Percentiles rank a stretch among this genome's conserved stretches.
phyloP scores from a whole-genome alignment of 2,113 vertebrate species.

The Oceanites oceanicus region DNA sequence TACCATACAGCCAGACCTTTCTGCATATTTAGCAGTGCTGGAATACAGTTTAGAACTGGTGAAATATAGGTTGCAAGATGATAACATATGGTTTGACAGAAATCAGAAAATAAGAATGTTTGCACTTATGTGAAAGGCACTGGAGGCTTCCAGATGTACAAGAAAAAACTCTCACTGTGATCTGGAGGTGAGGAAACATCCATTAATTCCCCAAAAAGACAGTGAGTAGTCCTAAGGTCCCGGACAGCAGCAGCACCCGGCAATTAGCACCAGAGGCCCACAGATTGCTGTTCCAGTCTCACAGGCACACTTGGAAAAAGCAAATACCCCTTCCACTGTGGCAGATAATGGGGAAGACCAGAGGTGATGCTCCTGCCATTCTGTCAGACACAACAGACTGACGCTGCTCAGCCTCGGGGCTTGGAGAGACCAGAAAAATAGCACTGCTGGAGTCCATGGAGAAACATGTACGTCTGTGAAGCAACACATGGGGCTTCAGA shows the following conservation, averaged over 20 bases:
- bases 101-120: not conserved
- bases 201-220: not conserved
- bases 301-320: not conserved
- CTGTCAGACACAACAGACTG: not conserved
- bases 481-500: not conserved
- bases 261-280: not conserved
- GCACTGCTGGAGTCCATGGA: not conserved
- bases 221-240: not conserved
- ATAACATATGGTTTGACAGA: constrained; percentile 3
- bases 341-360: accelerated
- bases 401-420: accelerated
- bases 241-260: not conserved
- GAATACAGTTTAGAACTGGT: not conserved
- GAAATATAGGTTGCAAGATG: not conserved
- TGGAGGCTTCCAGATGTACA: not conserved
- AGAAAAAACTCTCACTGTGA: not conserved
- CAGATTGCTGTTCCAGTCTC: not conserved
- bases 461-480: not conserved
- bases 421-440: not conserved
- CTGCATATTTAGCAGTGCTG: not conserved
- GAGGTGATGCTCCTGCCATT: not conserved
- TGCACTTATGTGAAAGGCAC: not conserved
- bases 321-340: not conserved
- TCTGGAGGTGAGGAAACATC: not conserved
- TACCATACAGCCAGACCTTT: not conserved